Base-by-base conservation (phyloP, 2,113 vertebrate genomes). In the Triplophysa dalaica region DNA sequence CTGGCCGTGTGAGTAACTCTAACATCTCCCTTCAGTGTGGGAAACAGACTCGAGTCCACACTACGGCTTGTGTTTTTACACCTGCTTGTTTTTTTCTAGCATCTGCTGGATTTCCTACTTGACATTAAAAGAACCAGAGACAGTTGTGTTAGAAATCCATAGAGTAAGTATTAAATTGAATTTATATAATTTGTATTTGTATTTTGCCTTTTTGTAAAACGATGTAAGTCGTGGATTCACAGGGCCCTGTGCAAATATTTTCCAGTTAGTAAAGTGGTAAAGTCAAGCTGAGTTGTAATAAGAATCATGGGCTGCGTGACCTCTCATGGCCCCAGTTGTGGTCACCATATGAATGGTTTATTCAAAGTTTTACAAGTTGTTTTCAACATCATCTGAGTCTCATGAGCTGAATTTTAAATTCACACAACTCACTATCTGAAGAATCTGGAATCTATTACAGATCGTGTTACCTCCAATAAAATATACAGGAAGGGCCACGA, bases 1-100 rank as follows among this genome's bases (percentile, higher is more conserved):
- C 69, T 84, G 62, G 45, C 66, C 56, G 61, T 79, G 70, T 82
- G 67, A 79, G 80, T 87, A 86, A 90, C 83, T 68, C 2, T 83
- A 89, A 82, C 81, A 78, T 79, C 83, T 81, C 56, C 45, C 24
- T 64, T 48, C 63, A 43, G 24, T 45, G 62, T 64, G 21, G 33
- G 68, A 78, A 69, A 84, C 69, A 11, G 56, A 45, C 38, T 21
- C 54, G 4, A 41, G 4, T n/a, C n/a, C 22, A 73, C n/a, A 41
- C 54, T 41, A 11, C 21, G 4, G 38, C 38, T 13, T 48, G 68
- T 54, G 58, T 63, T 63, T 26, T 17, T 62, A 48, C 72, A 45
- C 56, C 58, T 26, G 58, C 9, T 21, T 45, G 29, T 29, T 73
- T n/a, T 70, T 9, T 26, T 17, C 2, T 45, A 7, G 12, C 65